Conservation (phyloP, 2,113 vertebrate genomes). For the Ia io region DNA sequence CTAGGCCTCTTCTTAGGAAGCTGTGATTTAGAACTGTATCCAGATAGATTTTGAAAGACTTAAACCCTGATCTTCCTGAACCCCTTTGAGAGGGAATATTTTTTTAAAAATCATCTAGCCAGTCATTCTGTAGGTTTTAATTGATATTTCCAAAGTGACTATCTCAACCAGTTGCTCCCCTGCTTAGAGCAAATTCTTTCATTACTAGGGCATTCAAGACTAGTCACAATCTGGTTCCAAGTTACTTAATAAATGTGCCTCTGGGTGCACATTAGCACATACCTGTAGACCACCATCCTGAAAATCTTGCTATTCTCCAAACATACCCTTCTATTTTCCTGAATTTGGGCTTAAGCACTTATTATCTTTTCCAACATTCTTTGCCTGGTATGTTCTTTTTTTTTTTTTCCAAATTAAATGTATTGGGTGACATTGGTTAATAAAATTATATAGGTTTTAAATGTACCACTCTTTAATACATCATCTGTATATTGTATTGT, state of each 20-base stretch:
- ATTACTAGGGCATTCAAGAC: background rate
- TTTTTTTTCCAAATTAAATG: background rate
- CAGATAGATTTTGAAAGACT: background rate
- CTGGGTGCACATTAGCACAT: background rate
- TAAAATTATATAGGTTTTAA: background rate
- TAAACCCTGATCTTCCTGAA: background rate
- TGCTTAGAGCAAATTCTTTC: background rate
- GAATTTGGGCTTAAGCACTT: background rate
- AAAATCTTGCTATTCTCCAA: background rate
- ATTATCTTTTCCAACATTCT: background rate
- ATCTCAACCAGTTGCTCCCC: background rate
- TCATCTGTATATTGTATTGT: background rate
- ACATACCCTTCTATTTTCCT: background rate
- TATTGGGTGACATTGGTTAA: background rate
- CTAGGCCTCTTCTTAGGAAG: background rate
- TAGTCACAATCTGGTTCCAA: background rate
- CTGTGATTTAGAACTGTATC: background rate
- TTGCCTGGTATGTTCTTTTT: background rate
- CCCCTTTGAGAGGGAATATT: background rate
- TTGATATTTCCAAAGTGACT: background rate
- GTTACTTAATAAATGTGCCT: background rate
- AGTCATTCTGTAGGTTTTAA: too few relatives aligned
- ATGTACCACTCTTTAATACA: background rate
- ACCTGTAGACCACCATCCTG: background rate
- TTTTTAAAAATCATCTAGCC: too few relatives aligned